These are phyloP conservation scores for Melieria omissa DNA, from an alignment of 2,888 invertebrate species.

Conservation along the genomic window DNA sequence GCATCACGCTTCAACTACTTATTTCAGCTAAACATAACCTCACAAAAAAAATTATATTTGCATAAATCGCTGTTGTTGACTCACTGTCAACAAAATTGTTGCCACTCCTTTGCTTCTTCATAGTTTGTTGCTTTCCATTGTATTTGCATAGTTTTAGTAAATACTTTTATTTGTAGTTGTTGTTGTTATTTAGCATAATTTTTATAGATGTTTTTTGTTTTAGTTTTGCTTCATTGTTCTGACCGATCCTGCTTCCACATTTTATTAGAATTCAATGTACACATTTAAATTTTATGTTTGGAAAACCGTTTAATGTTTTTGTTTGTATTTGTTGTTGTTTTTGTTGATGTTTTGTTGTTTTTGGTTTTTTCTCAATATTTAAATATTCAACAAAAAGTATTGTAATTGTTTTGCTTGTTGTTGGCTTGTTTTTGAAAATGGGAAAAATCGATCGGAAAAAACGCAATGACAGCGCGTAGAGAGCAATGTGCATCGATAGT, in stretches of 20 bases:
- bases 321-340: conserved; percentile 29
- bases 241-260: conserved; percentile 67
- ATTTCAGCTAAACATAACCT: background rate
- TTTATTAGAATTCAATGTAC: conserved; percentile 52
- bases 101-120: conserved; percentile 1
- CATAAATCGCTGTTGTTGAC: background rate
- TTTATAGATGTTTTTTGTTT: conserved; percentile 32
- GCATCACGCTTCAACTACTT: background rate
- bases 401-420: too few relatives aligned
- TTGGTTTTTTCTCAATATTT: conserved; percentile 2
- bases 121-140: conserved; percentile 29
- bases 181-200: conserved; percentile 22
- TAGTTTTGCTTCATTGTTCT: conserved; percentile 57
- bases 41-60: too few relatives aligned
- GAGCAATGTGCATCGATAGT: background rate
- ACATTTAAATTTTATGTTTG: conserved; percentile 41
- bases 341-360: conserved; percentile 28
- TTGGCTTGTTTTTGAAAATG: too few relatives aligned
- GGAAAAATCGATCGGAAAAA: background rate
- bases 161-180: conserved; percentile 29
- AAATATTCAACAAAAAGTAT: too few relatives aligned
- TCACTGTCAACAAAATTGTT: background rate
- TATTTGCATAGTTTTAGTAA: conserved; percentile 30
- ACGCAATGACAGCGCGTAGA: background rate
- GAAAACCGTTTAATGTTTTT: conserved; percentile 36